Conservation (phyloP, 2,888 invertebrate genomes). For the Catocala sponsa region DNA sequence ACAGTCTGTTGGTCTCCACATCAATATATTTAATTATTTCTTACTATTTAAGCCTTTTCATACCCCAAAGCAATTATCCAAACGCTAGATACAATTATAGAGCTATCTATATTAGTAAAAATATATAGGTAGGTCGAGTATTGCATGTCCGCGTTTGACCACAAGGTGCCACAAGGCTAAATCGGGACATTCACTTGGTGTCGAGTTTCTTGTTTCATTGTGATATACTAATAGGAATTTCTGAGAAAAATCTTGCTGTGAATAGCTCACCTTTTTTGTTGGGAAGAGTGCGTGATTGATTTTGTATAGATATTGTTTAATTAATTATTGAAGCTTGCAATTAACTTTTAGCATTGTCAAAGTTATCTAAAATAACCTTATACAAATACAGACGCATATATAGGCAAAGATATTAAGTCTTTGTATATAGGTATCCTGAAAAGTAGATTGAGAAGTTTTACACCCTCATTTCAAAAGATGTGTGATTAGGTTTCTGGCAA, state of each 20-base stretch:
- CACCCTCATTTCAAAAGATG: too few relatives aligned
- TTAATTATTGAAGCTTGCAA: background rate
- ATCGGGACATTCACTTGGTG: constrained; percentile 51
- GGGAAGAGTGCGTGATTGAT: background rate
- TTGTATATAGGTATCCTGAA: too few relatives aligned
- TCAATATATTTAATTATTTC: too few relatives aligned
- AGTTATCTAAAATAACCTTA: background rate
- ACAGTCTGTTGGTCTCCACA: too few relatives aligned
- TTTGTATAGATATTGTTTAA: constrained; percentile 8
- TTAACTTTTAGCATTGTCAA: background rate
- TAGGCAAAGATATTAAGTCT: too few relatives aligned
- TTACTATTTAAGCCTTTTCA: too few relatives aligned
- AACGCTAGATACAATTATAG: background rate
- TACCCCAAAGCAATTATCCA: background rate
- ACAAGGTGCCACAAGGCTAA: constrained; percentile 47
- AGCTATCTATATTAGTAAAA: background rate
- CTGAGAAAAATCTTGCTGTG: constrained; percentile 19
- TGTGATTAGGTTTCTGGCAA: too few relatives aligned
- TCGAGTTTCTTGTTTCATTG: constrained; percentile 37
- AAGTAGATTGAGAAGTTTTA: too few relatives aligned
- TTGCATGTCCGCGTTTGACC: constrained; percentile 47
- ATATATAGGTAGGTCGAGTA: background rate
- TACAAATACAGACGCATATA: background rate
- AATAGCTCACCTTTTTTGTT: constrained; percentile 6
- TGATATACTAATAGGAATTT: constrained; percentile 37